Conservation (phyloP, 2,888 invertebrate species). For the Salticus scenicus region DNA sequence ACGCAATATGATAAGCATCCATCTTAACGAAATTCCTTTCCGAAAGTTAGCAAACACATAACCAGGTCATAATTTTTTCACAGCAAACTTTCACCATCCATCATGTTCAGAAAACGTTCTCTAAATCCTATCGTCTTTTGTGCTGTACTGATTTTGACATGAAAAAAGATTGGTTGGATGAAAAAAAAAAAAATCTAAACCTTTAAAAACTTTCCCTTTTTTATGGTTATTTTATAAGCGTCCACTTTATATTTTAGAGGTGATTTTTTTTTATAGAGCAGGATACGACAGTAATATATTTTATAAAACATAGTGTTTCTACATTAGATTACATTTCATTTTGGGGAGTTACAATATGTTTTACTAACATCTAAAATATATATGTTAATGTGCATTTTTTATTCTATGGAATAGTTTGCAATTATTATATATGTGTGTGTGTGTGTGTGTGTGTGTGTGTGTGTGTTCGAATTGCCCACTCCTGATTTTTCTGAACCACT, state of each 20-base stretch:
- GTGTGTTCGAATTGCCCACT: too few relatives aligned
- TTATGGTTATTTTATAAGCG: not conserved
- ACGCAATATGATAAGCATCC: not conserved
- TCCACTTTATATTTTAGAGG: not conserved
- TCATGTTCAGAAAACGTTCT: not conserved
- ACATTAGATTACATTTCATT: too few relatives aligned
- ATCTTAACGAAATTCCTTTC: not conserved
- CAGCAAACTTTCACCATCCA: not conserved
- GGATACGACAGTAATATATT: too few relatives aligned
- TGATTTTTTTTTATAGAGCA: too few relatives aligned
- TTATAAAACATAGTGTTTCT: too few relatives aligned
- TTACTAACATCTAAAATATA: too few relatives aligned
- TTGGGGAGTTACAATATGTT: too few relatives aligned
- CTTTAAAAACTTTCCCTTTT: not conserved
- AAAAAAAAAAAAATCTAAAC: not conserved
- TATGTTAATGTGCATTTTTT: too few relatives aligned
- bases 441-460: too few relatives aligned
- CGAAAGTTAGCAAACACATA: not conserved
- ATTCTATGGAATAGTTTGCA: too few relatives aligned
- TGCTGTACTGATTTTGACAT: conserved; percentile 7
- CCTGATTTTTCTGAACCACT: too few relatives aligned
- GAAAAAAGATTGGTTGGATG: not conserved
- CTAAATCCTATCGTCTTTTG: not conserved
- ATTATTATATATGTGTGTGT: too few relatives aligned
- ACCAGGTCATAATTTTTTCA: not conserved